A percentile compares a stretch with the other conserved stretches of the same genome.
These are phyloP conservation scores for Brassicogethes aeneus DNA, from an alignment of 2,888 invertebrate species.

Conservation along the genomic window DNA sequence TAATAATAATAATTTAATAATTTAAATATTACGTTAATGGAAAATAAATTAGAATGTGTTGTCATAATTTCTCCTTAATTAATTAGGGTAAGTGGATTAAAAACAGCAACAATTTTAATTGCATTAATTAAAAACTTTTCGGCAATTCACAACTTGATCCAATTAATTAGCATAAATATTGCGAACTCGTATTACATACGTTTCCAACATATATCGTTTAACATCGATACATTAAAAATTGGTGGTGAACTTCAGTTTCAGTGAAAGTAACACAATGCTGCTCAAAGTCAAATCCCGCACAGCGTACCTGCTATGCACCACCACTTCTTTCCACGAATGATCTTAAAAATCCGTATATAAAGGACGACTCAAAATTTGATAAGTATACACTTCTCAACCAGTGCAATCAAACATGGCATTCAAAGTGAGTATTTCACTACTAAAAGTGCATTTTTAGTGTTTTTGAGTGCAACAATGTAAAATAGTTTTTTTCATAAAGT, in stretches of 20 bases:
- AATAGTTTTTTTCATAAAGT: not conserved
- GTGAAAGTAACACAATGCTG: not conserved
- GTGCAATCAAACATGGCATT: slow-evolving; percentile 5
- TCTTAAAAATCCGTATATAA: not conserved
- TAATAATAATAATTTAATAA: too few species aligned
- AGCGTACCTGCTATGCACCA: not conserved
- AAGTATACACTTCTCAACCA: not conserved
- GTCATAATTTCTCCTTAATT: too few species aligned
- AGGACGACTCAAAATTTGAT: not conserved
- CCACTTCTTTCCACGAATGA: not conserved
- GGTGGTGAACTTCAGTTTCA: not conserved
- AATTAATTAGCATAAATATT: too few species aligned
- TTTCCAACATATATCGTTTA: not conserved
- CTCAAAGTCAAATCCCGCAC: not conserved
- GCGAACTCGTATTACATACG: too few species aligned
- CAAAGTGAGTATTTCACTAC: slow-evolving; percentile 5
- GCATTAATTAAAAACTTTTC: too few species aligned
- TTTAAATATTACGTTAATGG: too few species aligned
- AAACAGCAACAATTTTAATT: too few species aligned
- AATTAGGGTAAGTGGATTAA: too few species aligned
- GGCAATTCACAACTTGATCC: too few species aligned
- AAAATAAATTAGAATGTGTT: too few species aligned
- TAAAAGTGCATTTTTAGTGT: not conserved
- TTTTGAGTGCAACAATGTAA: not conserved
- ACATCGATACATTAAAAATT: not conserved